phyloP scores from a whole-genome alignment of 1,140 invertebrate genomes.

The Drosophila arizonae region DNA sequence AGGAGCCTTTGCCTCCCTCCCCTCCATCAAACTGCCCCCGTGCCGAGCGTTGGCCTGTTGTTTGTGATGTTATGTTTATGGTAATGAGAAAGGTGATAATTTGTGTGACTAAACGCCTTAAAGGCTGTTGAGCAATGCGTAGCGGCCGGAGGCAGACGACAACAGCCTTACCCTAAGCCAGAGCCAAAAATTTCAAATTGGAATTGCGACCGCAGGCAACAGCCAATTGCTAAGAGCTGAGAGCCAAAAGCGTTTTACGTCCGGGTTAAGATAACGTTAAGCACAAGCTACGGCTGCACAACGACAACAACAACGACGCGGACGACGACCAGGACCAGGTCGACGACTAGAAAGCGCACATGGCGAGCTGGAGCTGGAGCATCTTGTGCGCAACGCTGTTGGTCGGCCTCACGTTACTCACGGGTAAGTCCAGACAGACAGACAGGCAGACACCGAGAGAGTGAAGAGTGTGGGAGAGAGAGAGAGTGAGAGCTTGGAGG shows the following conservation, averaged over 20 bases:
- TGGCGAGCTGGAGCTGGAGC: slow-evolving; percentile 67
- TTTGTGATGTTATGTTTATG: slow-evolving; percentile 60
- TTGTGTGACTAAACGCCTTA: slow-evolving; percentile 51
- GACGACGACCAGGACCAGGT: slow-evolving; percentile 38
- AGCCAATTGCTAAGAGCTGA: neutral
- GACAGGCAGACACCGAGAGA: too few species aligned
- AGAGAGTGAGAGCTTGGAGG: neutral
- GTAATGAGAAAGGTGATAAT: slow-evolving; percentile 51
- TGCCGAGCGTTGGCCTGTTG: slow-evolving; percentile 25
- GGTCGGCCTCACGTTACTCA: slow-evolving; percentile 74
- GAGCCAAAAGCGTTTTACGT: neutral
- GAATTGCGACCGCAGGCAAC: neutral
- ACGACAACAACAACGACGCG: slow-evolving; percentile 19
- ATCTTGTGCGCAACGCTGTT: slow-evolving; percentile 66
- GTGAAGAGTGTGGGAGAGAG: too few species aligned
- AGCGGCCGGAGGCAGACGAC: slow-evolving; percentile 17
- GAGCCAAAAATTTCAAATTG: neutral
- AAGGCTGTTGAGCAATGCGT: slow-evolving; percentile 49
- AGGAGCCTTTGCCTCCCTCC: slow-evolving; percentile 10
- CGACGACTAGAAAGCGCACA: slow-evolving; percentile 52
- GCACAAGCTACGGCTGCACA: slow-evolving; percentile 37
- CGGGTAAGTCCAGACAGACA: slow-evolving; percentile 47
- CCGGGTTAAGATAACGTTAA: slow-evolving; percentile 15
- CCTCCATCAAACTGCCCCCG: slow-evolving; percentile 7
- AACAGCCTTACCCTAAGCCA: slow-evolving; percentile 24